These are phyloP conservation scores for Propithecus perrieri DNA, from an alignment of 2,797 vertebrate species.

Conservation along the genomic window DNA sequence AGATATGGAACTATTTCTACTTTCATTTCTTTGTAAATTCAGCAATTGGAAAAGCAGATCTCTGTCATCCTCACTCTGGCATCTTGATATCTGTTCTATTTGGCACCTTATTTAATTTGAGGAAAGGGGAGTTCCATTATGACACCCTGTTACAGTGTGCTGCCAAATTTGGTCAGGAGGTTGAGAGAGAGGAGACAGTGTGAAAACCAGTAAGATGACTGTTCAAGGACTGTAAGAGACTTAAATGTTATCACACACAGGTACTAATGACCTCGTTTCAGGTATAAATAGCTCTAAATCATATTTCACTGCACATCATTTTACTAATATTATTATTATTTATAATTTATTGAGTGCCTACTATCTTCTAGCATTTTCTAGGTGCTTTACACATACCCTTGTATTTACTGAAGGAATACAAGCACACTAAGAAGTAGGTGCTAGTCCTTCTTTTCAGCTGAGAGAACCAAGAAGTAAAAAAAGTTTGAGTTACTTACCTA, in stretches of 20 bases:
- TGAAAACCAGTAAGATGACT: not conserved
- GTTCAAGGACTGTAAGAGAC: not conserved
- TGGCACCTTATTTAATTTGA: not conserved
- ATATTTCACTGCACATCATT: not conserved
- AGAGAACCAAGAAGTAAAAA: not conserved
- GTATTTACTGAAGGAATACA: not conserved
- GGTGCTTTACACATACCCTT: not conserved
- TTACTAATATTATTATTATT: conserved; percentile 27
- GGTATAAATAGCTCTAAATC: not conserved
- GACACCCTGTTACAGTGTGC: not conserved
- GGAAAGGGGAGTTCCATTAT: not conserved
- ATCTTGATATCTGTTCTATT: not conserved
- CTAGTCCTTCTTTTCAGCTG: not conserved
- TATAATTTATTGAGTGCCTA: not conserved
- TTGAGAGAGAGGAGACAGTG: not conserved
- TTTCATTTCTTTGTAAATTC: not conserved
- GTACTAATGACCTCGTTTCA: not conserved
- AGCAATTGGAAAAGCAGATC: not conserved
- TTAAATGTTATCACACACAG: not conserved
- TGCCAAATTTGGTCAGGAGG: not conserved
- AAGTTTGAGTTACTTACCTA: conserved; percentile 30
- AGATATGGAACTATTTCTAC: not conserved
- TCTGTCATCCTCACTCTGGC: not conserved
- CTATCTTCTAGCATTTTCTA: not conserved
- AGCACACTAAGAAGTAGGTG: not conserved